These are phyloP conservation scores for Maniola hyperantus DNA, from an alignment of 2,888 invertebrate species.

Conservation along the genomic window DNA sequence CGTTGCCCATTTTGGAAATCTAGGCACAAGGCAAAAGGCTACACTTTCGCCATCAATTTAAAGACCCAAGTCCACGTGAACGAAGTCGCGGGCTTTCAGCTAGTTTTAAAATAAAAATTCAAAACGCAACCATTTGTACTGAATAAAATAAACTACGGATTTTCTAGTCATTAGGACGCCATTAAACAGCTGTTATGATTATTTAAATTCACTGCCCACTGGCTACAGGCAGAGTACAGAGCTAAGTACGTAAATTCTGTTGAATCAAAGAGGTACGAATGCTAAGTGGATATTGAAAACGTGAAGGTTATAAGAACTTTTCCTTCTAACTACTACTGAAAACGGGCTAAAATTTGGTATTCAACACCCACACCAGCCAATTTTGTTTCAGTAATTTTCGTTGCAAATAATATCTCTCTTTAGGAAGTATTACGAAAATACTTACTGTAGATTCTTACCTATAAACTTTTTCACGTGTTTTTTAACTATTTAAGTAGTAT, in stretches of 20 bases:
- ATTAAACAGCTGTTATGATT: not conserved
- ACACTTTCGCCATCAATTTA: too few relatives aligned
- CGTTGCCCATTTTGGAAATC: too few relatives aligned
- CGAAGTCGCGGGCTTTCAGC: too few relatives aligned
- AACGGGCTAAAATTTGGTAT: not conserved
- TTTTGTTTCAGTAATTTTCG: not conserved
- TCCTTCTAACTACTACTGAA: not conserved
- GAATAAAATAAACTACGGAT: not conserved
- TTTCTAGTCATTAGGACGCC: not conserved
- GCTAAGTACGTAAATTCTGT: not conserved
- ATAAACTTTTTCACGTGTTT: too few relatives aligned
- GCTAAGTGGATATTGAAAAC: not conserved
- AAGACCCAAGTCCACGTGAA: too few relatives aligned
- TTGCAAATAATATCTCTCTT: too few relatives aligned
- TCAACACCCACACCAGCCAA: not conserved
- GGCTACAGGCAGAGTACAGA: not conserved
- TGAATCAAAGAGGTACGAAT: not conserved
- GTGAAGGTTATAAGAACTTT: conserved; percentile 1
- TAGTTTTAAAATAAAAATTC: too few relatives aligned
- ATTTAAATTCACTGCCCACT: not conserved
- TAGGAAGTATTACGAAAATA: too few relatives aligned
- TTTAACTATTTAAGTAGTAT: too few relatives aligned
- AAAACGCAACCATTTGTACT: not conserved
- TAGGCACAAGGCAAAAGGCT: too few relatives aligned
- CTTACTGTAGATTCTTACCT: too few relatives aligned